phyloP scores from a whole-genome alignment of 2,888 invertebrate genomes.

The Troides aeacus region DNA sequence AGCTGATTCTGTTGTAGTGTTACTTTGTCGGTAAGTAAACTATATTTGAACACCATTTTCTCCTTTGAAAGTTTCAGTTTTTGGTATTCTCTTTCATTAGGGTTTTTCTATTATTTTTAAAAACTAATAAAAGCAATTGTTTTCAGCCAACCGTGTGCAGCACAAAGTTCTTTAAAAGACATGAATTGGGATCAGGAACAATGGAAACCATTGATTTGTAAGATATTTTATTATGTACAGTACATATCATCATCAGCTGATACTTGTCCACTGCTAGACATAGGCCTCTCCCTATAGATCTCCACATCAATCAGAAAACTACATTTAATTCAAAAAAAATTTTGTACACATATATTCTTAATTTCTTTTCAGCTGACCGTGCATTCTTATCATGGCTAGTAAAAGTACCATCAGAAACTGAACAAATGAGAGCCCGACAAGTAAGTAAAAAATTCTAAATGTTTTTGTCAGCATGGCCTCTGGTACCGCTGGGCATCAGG shows the following conservation, averaged over 20 bases:
- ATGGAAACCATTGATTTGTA: constrained; percentile 96
- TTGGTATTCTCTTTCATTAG: not conserved
- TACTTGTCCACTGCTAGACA: no score
- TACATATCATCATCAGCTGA: not conserved
- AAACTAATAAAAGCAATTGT: not conserved
- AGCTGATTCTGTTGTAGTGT: constrained; percentile 98
- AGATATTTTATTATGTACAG: constrained; percentile 33
- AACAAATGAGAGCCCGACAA: constrained; percentile 96
- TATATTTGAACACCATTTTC: not conserved
- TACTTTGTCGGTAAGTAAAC: constrained; percentile 88
- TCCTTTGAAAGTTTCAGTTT: not conserved
- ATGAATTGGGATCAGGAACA: constrained; percentile 99
- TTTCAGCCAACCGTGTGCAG: constrained; percentile 95
- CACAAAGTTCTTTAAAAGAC: constrained; percentile 97
- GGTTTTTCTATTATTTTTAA: no score
- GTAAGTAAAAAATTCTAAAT: constrained; percentile 41
- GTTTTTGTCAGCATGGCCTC: no score
- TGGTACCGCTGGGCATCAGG: no score
- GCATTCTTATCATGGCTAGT: constrained; percentile 98
- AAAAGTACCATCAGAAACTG: constrained; percentile 97
- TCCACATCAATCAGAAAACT: not conserved
- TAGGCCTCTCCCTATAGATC: no score
- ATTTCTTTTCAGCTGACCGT: constrained; percentile 84
- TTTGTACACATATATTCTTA: not conserved
- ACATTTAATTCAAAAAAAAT: not conserved